Conservation (phyloP, 1,140 invertebrate species). For the Phocides pigmalion region DNA sequence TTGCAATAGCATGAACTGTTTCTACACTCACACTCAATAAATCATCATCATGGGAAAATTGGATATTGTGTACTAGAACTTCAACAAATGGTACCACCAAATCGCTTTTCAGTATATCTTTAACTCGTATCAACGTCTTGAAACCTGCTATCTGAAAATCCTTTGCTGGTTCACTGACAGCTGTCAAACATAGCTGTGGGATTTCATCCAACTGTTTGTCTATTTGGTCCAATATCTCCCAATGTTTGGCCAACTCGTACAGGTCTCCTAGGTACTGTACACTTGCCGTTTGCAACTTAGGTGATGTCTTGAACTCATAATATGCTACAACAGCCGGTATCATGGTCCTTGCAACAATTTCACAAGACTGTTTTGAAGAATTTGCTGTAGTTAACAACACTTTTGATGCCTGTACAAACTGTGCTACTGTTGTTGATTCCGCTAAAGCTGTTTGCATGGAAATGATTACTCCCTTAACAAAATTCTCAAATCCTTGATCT, state of each 20-base stretch:
- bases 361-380: slow-evolving; percentile 81
- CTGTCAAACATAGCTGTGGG: slow-evolving; percentile 58
- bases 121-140: slow-evolving; percentile 61
- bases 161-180: slow-evolving; percentile 57
- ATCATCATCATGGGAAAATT: slow-evolving; percentile 63
- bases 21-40: slow-evolving; percentile 60
- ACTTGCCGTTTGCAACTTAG: slow-evolving; percentile 65
- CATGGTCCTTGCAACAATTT: slow-evolving; percentile 79
- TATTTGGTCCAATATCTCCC: slow-evolving; percentile 53
- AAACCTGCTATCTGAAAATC: slow-evolving; percentile 73
- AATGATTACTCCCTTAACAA: slow-evolving; percentile 70
- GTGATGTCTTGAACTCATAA: slow-evolving; percentile 64
- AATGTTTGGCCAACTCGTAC: slow-evolving; percentile 62
- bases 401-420: slow-evolving; percentile 81
- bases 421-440: slow-evolving; percentile 73
- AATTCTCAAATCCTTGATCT: slow-evolving; percentile 67
- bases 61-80: slow-evolving; percentile 64
- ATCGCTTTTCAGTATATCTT: slow-evolving; percentile 51
- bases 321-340: slow-evolving; percentile 72
- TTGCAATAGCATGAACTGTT: slow-evolving; percentile 65
- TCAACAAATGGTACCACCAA: slow-evolving; percentile 71
- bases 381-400: slow-evolving; percentile 83
- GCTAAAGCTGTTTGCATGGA: slow-evolving; percentile 80
- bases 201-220: slow-evolving; percentile 55
- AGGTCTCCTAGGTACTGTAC: slow-evolving; percentile 68